Evolutionary conservation across 2,797 vertebrate genomes (phyloP).

Genomic region (Heterohyrax brucei): DNA sequence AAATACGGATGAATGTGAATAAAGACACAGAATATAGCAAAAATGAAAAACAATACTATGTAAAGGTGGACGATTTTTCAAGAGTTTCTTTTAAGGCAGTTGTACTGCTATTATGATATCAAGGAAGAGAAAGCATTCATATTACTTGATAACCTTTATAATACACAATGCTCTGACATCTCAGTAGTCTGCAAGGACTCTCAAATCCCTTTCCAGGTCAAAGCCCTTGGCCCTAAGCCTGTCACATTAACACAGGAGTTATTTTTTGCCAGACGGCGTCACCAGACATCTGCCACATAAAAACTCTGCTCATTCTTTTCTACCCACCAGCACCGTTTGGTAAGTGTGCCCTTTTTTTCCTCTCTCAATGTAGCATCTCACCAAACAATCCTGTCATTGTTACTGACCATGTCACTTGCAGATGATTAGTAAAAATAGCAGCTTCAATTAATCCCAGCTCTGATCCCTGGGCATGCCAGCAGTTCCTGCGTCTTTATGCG

Average conservation of each 20-base stretch:
- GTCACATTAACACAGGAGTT: background rate
- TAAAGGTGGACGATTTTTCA: constrained; percentile 22
- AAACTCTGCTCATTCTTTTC: background rate
- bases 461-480: background rate
- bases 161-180: background rate
- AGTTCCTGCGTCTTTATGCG: background rate
- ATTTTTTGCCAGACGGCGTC: background rate
- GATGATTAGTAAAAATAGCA: constrained; percentile 43
- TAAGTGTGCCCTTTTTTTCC: background rate
- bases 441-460: background rate
- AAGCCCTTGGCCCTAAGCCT: background rate
- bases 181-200: background rate
- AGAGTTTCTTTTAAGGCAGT: constrained; percentile 1
- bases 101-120: background rate
- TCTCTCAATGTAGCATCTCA: background rate
- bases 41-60: background rate
- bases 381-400: background rate
- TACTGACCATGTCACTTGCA: background rate
- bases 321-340: background rate
- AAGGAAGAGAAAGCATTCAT: background rate
- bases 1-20: background rate
- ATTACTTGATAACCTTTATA: background rate
- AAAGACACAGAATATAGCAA: constrained; percentile 5
- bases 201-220: background rate
- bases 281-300: background rate